Evolutionary conservation across 2,888 invertebrate genomes (phyloP).

Genomic region (Lycaena phlaeas): DNA sequence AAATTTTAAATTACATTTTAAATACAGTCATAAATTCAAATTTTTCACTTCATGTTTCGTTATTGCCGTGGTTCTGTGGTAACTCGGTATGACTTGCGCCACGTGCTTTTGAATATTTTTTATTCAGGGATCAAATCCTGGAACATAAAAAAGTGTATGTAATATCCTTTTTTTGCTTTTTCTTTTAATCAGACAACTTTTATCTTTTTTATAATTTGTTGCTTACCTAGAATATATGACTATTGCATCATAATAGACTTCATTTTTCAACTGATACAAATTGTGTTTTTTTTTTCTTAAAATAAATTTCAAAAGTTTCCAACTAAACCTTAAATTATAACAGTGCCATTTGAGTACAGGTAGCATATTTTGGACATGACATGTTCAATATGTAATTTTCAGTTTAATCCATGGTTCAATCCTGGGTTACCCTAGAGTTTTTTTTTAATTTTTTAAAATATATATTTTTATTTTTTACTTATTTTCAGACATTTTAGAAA

Average conservation of each 20-base stretch:
- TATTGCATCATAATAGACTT: background rate
- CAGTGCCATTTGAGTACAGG: rapidly evolving
- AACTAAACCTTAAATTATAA: conserved; percentile 12
- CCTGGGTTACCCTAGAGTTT: conserved; percentile 7
- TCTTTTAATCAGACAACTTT: background rate
- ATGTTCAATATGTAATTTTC: background rate
- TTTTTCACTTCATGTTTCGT: background rate
- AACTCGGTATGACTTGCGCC: background rate
- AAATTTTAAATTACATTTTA: too few relatives aligned
- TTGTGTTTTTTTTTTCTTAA: conserved; percentile 11
- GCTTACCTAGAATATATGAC: background rate
- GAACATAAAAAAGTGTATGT: background rate
- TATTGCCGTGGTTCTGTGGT: background rate
- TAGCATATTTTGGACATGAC: conserved; percentile 10
- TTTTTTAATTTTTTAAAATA: conserved; percentile 9
- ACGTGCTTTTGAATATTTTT: conserved; percentile 1
- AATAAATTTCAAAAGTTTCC: conserved; percentile 6
- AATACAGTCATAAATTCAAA: too few relatives aligned
- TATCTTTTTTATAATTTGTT: background rate
- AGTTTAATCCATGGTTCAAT: conserved; percentile 19
- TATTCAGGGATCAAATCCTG: conserved; percentile 3
- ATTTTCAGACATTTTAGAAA: conserved; percentile 12
- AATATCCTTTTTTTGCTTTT: background rate
- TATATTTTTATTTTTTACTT: conserved; percentile 16
- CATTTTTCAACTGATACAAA: background rate